Percentiles rank a stretch among this genome's conserved stretches.
Conservation (phyloP, 2,113 vertebrate species). For the Uropsilus gracilis region DNA sequence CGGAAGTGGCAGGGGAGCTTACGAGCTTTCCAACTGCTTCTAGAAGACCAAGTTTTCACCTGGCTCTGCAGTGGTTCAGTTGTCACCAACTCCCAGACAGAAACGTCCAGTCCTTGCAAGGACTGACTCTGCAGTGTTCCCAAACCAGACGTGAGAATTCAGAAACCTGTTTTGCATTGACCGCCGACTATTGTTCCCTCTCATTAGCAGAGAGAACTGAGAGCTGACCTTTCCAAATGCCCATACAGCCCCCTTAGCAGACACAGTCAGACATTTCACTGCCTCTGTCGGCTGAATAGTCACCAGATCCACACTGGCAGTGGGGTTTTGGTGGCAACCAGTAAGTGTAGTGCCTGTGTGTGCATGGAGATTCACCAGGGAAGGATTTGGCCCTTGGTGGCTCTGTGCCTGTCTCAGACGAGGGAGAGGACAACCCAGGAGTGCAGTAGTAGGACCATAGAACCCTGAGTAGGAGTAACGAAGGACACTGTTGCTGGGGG, state of each 20-base stretch:
- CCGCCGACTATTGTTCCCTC: background rate
- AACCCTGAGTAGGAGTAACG: background rate
- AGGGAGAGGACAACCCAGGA: background rate
- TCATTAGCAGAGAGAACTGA: background rate
- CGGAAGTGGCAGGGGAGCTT: background rate
- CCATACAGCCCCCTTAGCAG: background rate
- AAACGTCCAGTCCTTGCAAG: slow-evolving; percentile 46
- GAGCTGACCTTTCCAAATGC: background rate
- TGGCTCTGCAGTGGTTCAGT: background rate
- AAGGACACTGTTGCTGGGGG: background rate
- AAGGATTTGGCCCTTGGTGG: background rate
- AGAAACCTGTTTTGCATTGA: background rate
- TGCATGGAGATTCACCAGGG: background rate
- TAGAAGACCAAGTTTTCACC: background rate
- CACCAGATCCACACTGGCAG: background rate
- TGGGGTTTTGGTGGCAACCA: background rate
- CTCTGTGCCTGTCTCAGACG: background rate
- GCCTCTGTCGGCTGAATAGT: background rate
- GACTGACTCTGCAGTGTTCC: slow-evolving; percentile 39
- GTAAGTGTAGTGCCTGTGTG: slow-evolving; percentile 17
- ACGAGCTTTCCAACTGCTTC: background rate
- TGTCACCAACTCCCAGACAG: background rate
- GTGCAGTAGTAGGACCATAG: background rate
- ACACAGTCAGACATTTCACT: background rate
- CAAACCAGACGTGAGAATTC: background rate